These are phyloP conservation scores for Bombus terrestris DNA, from an alignment of 1,140 invertebrate species.

Conservation along the genomic window DNA sequence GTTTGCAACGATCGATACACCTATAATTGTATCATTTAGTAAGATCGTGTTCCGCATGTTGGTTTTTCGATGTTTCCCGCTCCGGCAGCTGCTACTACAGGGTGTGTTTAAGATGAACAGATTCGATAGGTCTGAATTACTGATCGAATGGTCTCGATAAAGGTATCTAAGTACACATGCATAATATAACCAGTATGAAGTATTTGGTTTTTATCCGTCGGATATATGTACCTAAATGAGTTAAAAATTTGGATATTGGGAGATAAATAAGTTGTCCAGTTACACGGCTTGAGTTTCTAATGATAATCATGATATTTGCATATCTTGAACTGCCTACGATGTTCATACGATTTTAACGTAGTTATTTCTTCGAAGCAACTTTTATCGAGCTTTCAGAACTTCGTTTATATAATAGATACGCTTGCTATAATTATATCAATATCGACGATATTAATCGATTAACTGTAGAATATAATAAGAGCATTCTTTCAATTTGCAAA, in stretches of 20 bases:
- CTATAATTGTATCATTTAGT: background rate
- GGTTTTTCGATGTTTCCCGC: background rate
- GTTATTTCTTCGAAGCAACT: background rate
- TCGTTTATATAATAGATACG: no score
- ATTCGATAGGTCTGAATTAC: conserved; percentile 9
- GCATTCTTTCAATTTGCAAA: no score
- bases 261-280: background rate
- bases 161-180: no score
- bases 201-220: background rate
- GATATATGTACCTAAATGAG: background rate
- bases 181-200: no score
- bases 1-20: background rate
- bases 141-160: background rate
- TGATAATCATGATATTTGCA: background rate
- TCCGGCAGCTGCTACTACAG: background rate
- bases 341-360: background rate
- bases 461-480: no score
- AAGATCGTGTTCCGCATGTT: background rate
- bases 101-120: conserved; percentile 20
- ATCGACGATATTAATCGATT: no score
- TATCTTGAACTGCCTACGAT: background rate
- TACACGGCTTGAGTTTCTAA: background rate
- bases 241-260: background rate
- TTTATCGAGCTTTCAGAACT: no score
- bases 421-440: no score